Conservation (phyloP, 2,113 vertebrate genomes). For the Columba janthina region DNA sequence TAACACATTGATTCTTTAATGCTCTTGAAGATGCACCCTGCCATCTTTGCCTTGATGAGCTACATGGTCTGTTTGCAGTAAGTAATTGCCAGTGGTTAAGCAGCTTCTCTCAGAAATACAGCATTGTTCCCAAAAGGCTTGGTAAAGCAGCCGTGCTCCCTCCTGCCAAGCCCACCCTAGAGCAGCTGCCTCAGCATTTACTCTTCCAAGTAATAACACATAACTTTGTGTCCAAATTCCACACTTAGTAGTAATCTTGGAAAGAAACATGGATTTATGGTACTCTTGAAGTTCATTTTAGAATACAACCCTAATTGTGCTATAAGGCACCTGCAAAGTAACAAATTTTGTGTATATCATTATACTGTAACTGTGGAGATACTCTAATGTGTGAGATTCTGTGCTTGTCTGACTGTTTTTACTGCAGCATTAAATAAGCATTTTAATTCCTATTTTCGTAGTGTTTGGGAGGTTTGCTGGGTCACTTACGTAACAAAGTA, state of each 20-base stretch:
- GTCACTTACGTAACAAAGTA: constrained; percentile 41
- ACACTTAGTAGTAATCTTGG: background rate
- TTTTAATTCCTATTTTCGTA: constrained; percentile 27
- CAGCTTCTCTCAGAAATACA: background rate
- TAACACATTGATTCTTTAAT: background rate
- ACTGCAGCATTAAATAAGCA: background rate
- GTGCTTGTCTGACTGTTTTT: background rate
- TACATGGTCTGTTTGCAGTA: background rate
- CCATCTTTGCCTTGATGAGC: background rate
- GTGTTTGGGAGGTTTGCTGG: constrained; percentile 28
- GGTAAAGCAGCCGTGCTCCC: background rate
- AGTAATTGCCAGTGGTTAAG: background rate
- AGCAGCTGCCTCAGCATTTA: background rate
- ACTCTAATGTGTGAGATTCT: background rate
- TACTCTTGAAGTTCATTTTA: background rate
- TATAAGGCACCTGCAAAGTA: background rate
- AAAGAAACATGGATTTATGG: background rate
- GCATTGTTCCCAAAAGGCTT: background rate
- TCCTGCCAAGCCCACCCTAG: background rate
- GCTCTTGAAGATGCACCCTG: background rate
- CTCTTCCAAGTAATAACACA: background rate
- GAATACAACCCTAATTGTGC: background rate
- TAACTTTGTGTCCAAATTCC: background rate
- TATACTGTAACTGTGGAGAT: background rate
- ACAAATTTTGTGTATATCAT: background rate